Evolutionary conservation across 2,113 vertebrate species (phyloP), one percentile per base, ranked within the genome.

Genomic region (Pteropus alecto): DNA sequence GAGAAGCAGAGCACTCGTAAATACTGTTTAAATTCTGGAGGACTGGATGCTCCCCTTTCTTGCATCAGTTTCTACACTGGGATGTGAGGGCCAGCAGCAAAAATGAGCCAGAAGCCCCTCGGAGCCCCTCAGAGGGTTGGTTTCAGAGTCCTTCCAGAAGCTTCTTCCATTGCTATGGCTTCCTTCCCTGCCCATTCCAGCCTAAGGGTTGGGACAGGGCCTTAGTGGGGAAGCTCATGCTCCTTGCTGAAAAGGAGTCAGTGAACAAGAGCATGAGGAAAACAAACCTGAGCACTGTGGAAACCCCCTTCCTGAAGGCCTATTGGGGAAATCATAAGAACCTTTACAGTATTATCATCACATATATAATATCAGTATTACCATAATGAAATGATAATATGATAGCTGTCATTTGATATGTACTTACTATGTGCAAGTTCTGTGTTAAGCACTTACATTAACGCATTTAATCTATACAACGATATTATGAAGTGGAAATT

Each of bases 1-100:
- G 56, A 97, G 68, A 96, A 76, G 61, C 67, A 93, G 82, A 92
- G 95, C 71, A 22, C 35, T 84, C 30, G 2, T 48, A 84, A 92
- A 63, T 85, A 67, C 60, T 90, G 28, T 68, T 71, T 94, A 77
- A 54, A 86, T 88, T 63, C 87, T 94, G 54, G 73, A 46, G 58
- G 60, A 6, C 26, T 41, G 43, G 33, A 19, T 33, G 9, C 41
- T n/a, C 43, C 60, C 28, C 0, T 1, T 77, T 67, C 63, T 90
- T 71, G 15, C 22, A 11, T 78, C 63, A 70, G 28, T 63, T 77
- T 97, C 56, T 16, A 22, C 87, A 56, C 2, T 71, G 60, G 63
- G 26, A 24, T 60, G 46, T 22, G 51, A 90, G 14, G 65, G 21
- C 19, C 78, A 35, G 26, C 26, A 90, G 58, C 58, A 71, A 78